These are phyloP conservation scores for Eupithecia pulchellata DNA, from an alignment of 2,888 invertebrate genomes.

Conservation along the genomic window DNA sequence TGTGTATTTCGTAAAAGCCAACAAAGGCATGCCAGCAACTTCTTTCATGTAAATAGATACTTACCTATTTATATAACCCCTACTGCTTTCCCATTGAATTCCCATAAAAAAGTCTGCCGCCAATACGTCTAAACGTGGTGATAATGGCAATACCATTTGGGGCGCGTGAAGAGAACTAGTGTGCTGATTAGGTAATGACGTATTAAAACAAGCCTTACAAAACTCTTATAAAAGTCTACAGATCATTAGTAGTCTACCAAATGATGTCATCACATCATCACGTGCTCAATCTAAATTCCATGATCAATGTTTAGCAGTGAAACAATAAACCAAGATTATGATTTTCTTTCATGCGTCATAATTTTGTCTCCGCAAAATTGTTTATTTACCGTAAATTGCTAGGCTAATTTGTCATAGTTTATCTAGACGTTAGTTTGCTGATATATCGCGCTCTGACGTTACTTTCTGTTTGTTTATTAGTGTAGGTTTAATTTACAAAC, in stretches of 20 bases:
- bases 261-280: constrained; percentile 1
- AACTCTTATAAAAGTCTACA: too few relatives aligned
- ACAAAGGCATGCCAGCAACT: too few relatives aligned
- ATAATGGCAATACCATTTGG: too few relatives aligned
- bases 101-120: too few relatives aligned
- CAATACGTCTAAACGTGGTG: too few relatives aligned
- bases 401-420: constrained; percentile 73
- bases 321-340: constrained; percentile 47
- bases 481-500: constrained; percentile 17
- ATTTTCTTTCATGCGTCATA: constrained; percentile 65
- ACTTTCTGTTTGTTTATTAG: constrained; percentile 45
- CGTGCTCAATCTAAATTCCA: constrained; percentile 25
- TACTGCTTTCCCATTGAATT: too few relatives aligned
- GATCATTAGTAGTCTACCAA: background rate
- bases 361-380: constrained; percentile 46
- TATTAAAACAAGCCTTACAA: too few relatives aligned
- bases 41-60: too few relatives aligned
- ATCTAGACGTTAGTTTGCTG: constrained; percentile 71
- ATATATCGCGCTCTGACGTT: constrained; percentile 55
- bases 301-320: constrained; percentile 45
- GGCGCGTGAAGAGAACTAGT: too few relatives aligned
- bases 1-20: too few relatives aligned
- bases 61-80: too few relatives aligned
- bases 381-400: constrained; percentile 66
- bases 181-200: too few relatives aligned